Evolutionary conservation across 2,888 invertebrate species (phyloP).

Genomic region (Acrobasis consociella): DNA sequence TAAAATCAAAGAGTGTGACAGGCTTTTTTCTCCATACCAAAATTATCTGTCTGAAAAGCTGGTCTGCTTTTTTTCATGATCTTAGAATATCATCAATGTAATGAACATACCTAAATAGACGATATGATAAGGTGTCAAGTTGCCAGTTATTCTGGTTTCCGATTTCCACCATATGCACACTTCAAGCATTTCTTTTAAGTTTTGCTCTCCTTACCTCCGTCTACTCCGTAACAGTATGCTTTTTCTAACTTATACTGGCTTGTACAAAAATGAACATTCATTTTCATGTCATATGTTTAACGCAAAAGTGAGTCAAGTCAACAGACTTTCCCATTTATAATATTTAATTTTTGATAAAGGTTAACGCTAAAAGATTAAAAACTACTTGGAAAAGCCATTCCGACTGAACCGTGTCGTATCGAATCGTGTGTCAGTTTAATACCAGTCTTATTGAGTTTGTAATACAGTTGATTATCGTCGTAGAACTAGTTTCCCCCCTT

Average conservation of each 20-base stretch:
- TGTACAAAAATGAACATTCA: neutral
- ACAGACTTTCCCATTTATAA: constrained; percentile 3
- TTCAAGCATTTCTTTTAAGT: too few species aligned
- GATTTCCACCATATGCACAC: too few species aligned
- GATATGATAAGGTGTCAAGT: too few species aligned
- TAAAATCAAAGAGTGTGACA: too few species aligned
- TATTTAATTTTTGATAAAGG: constrained; percentile 12
- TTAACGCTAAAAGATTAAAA: constrained; percentile 14
- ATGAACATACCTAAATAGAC: too few species aligned
- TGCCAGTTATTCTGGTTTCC: too few species aligned
- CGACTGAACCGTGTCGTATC: constrained; percentile 15
- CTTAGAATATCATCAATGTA: too few species aligned
- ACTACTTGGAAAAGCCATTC: constrained; percentile 15
- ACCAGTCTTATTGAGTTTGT: constrained; percentile 14
- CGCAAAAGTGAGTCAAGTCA: constrained; percentile 1
- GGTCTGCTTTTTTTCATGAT: too few species aligned
- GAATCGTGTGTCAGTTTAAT: neutral
- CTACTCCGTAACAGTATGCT: neutral
- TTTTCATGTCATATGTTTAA: neutral
- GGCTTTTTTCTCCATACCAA: neutral
- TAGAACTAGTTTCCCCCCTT: constrained; percentile 43
- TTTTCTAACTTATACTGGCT: neutral
- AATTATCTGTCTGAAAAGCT: too few species aligned
- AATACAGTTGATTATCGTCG: constrained; percentile 17
- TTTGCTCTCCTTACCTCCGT: too few species aligned